These are phyloP conservation scores for Macaria notata DNA, from an alignment of 2,888 invertebrate genomes.

Conservation along the genomic window DNA sequence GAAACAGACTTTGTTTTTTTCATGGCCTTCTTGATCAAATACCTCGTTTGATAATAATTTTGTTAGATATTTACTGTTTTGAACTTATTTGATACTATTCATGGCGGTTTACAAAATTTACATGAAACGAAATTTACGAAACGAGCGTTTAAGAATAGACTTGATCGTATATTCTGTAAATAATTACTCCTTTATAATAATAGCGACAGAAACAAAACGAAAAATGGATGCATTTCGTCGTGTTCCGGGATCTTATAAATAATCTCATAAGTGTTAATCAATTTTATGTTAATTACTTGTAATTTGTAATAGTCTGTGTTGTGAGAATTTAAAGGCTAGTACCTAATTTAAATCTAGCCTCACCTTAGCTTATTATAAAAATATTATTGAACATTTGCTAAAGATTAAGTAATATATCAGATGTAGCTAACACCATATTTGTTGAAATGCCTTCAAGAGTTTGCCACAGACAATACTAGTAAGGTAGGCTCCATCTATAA, in stretches of 20 bases:
- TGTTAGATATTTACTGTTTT: conserved; percentile 1
- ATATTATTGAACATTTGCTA: no score
- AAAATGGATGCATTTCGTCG: conserved; percentile 42
- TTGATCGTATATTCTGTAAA: conserved; percentile 10
- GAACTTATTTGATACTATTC: conserved; percentile 24
- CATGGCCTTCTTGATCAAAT: no score
- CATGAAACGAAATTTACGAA: not conserved
- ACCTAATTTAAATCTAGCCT: not conserved
- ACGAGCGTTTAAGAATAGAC: not conserved
- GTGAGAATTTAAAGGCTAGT: conserved; percentile 7
- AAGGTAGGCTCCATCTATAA: no score
- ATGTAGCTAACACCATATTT: no score
- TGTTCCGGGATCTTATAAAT: conserved; percentile 43
- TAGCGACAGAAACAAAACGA: conserved; percentile 8
- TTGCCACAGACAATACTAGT: no score
- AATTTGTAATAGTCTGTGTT: conserved; percentile 25
- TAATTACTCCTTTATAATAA: conserved; percentile 10
- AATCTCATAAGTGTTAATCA: conserved; percentile 44
- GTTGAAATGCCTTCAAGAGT: no score
- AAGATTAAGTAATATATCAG: no score
- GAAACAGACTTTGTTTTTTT: no score
- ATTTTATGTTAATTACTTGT: conserved; percentile 34
- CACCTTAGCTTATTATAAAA: no score
- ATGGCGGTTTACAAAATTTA: conserved; percentile 7
- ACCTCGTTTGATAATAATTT: no score